Evolutionary conservation across 2,888 invertebrate species (phyloP).

Genomic region (Drosophila conformis): DNA sequence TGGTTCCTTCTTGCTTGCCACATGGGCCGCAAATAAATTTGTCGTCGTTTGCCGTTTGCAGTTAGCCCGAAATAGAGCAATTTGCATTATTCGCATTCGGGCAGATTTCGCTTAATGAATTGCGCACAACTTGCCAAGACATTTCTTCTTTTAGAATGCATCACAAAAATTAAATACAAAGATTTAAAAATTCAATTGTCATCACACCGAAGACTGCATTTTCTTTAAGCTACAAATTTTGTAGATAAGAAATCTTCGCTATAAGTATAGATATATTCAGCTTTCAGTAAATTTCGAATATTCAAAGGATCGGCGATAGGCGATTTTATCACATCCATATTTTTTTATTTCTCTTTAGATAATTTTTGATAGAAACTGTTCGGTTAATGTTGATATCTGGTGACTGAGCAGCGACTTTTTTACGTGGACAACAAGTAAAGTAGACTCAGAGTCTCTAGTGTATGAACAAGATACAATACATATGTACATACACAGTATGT

Average conservation of each 20-base stretch:
- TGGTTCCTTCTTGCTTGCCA: slow-evolving; percentile 26
- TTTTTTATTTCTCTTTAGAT: neutral
- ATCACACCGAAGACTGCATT: slow-evolving; percentile 9
- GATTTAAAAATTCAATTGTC: neutral
- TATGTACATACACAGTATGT: slow-evolving; percentile 15
- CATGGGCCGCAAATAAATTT: slow-evolving; percentile 71
- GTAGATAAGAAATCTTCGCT: neutral
- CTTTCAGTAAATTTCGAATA: neutral
- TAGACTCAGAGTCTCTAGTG: neutral
- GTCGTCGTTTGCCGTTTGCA: slow-evolving; percentile 60
- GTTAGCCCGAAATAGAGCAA: slow-evolving; percentile 72
- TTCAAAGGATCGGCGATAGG: neutral
- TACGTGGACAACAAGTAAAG: too few species aligned
- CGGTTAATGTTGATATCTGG: neutral
- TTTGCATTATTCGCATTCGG: slow-evolving; percentile 76
- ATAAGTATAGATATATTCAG: neutral
- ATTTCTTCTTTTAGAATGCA: slow-evolving; percentile 27
- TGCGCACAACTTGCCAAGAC: slow-evolving; percentile 74
- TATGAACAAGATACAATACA: slow-evolving; percentile 1
- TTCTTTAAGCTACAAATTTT: neutral
- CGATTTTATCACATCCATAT: neutral
- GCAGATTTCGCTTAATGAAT: slow-evolving; percentile 72
- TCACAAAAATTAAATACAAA: slow-evolving; percentile 13
- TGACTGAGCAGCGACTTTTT: neutral
- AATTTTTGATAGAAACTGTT: neutral